Base-by-base conservation (phyloP, 37 sponge, comb jelly and placozoan species). In the Aplysina aerophoba region DNA sequence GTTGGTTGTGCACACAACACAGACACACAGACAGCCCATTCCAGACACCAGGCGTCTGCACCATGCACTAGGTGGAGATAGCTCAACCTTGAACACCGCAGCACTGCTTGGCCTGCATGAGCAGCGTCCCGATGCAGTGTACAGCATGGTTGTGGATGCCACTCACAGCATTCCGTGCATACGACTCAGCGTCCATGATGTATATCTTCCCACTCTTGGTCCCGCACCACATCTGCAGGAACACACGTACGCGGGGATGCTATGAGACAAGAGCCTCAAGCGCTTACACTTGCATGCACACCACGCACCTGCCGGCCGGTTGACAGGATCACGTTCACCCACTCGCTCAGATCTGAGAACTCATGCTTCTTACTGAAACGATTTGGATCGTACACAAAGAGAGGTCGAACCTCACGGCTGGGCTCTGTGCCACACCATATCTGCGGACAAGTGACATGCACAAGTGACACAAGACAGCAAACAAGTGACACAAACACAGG, bases 191-290 rank as follows among this genome's bases (percentile, higher is more conserved):
- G 37, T 85, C 56, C 64, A 89, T 88, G 0, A 93, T 88, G 35
- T 81, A 81, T 21, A 93, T 90, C 84, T 90, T 93, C 5, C 91
- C 94, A 75, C 86, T 85, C 74, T 88, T 93, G 16, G 88, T 88
- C 19, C 94, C 94, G 86, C 94, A 93, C 94, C 94, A 93, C 63
- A 93, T 85, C 94, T 93, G n/a, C n/a, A n/a, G n/a, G n/a, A n/a
- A 77, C 8, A 62, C n/a, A 62, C 63, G 11, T 22, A 2, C n/a
- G 11, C 12, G 50, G 8, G 50, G 50, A 8, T 8, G 50, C 6
- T 14, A 8, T 27, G 63, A 27, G 63, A 62, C 63, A 6, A 27
- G 12, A 27, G n/a, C 63, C 4, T 13, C 27, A 21, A 77, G 22
- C 44, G 38, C 44, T 21, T n/a, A 77, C 39, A 41, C 78, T 6